These are phyloP conservation scores for Bombyx huttoni DNA, from an alignment of 2,888 invertebrate genomes.

Conservation along the genomic window DNA sequence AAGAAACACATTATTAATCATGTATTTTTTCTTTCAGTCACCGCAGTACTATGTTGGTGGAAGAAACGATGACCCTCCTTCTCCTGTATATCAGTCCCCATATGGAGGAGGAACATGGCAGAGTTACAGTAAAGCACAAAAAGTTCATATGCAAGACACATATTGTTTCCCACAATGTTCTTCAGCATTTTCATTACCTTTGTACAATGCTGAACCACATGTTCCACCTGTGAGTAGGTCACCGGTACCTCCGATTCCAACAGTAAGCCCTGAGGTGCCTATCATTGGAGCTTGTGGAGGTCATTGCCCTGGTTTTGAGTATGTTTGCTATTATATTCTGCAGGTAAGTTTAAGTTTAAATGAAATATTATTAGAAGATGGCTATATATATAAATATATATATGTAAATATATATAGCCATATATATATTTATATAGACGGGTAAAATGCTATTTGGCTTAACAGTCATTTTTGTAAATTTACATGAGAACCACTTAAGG, in stretches of 20 bases:
- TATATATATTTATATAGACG: too few relatives aligned
- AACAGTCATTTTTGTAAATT: too few relatives aligned
- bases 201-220: constrained; percentile 41
- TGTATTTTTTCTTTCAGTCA: constrained; percentile 29
- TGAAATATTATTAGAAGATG: too few relatives aligned
- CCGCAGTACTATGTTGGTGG: constrained; percentile 51
- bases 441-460: too few relatives aligned
- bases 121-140: constrained; percentile 43
- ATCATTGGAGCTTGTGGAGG: constrained; percentile 78
- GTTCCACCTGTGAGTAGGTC: constrained; percentile 29
- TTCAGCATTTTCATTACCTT: constrained; percentile 56
- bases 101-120: constrained; percentile 52
- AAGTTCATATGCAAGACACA: constrained; percentile 27
- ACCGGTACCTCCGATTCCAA: constrained; percentile 41
- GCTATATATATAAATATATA: constrained; percentile 1
- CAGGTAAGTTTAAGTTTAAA: constrained; percentile 51
- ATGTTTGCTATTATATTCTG: constrained; percentile 79
- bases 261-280: constrained; percentile 63
- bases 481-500: too few relatives aligned
- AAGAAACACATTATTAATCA: too few relatives aligned
- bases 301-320: constrained; percentile 79
- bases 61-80: constrained; percentile 52
- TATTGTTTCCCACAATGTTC: constrained; percentile 56
- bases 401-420: background rate
- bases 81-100: constrained; percentile 64